A percentile compares a stretch with the other conserved stretches of the same genome.
These are phyloP conservation scores for Dinoponera quadriceps DNA, from an alignment of 1,140 invertebrate genomes.

Conservation along the genomic window DNA sequence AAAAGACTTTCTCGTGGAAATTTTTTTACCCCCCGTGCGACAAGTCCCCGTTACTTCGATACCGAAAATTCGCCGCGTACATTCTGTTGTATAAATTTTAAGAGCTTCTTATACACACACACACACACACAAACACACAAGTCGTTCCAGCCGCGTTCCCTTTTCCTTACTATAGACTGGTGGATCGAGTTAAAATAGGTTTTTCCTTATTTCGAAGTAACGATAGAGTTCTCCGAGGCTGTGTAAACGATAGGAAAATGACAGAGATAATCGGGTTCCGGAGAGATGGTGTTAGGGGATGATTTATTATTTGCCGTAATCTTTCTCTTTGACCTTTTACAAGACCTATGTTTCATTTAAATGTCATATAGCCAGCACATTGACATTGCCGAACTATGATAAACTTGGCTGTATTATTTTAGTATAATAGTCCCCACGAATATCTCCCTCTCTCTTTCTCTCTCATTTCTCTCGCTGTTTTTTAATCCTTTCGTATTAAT, in stretches of 20 bases:
- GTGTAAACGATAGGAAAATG: conserved; percentile 12
- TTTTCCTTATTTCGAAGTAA: not conserved
- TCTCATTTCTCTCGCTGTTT: not conserved
- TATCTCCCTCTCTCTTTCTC: not conserved
- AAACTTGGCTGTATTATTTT: conserved; percentile 3
- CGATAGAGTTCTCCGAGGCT: not conserved
- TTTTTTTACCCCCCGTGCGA: conserved; percentile 28
- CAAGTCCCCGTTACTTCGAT: not conserved
- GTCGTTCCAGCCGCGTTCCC: not conserved
- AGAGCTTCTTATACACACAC: not conserved
- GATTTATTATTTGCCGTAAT: conserved; percentile 19
- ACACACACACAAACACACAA: too few relatives aligned
- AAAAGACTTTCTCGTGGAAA: conserved; percentile 41
- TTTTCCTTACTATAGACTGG: not conserved
- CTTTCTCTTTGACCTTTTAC: conserved; percentile 8
- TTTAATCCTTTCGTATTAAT: not conserved
- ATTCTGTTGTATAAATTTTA: conserved; percentile 53
- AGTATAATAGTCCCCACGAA: not conserved
- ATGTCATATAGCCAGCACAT: not conserved
- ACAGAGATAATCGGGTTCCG: too few relatives aligned
- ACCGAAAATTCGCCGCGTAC: not conserved
- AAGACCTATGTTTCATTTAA: conserved; percentile 14
- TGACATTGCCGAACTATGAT: not conserved
- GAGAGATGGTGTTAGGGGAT: not conserved
- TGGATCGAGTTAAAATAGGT: not conserved